Conservation (phyloP, 2,888 invertebrate species). For the Agrotis puta region DNA sequence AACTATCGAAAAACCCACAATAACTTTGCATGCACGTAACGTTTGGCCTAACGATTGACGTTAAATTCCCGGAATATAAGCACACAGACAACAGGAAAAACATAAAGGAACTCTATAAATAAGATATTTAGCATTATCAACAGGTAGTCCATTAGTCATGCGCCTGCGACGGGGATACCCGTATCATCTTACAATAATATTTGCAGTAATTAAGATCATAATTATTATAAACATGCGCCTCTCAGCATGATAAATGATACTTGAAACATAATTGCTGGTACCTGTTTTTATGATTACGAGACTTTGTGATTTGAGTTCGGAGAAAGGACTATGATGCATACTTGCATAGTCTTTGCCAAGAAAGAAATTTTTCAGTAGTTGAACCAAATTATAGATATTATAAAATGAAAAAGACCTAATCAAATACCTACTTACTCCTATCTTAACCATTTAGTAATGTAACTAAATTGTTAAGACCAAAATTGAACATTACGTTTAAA, state of each 20-base stretch:
- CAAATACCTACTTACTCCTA: no score
- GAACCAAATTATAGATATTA: no score
- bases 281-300: conserved; percentile 3
- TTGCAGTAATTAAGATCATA: conserved; percentile 47
- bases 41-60: conserved; percentile 3
- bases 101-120: conserved; percentile 45
- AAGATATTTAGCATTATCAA: conserved; percentile 35
- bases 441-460: no score
- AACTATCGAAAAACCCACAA: neutral
- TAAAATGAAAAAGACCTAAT: no score
- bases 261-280: conserved; percentile 13
- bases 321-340: neutral
- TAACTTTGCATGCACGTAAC: conserved; percentile 13
- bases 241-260: conserved; percentile 19
- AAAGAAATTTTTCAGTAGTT: neutral
- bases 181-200: conserved; percentile 60
- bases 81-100: conserved; percentile 49
- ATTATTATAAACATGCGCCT: conserved; percentile 42
- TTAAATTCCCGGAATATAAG: conserved; percentile 32
- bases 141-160: conserved; percentile 57
- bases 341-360: neutral
- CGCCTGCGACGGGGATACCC: conserved; percentile 57
- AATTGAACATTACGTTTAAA: no score
- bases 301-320: neutral
- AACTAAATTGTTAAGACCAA: no score